Base-by-base conservation (phyloP, 2,888 invertebrate genomes). In the Volucella inanis region DNA sequence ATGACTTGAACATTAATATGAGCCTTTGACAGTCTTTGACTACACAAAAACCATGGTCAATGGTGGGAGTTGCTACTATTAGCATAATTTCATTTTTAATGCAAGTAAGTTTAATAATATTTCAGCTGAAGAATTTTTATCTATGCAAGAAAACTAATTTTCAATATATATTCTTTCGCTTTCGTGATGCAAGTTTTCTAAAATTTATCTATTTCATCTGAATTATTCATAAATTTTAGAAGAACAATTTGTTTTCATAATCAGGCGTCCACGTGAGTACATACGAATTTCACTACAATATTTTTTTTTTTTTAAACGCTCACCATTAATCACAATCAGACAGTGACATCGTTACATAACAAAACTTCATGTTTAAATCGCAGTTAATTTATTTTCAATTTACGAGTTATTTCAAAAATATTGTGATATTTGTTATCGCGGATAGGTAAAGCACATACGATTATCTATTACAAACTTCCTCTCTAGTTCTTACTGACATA, bases 181-280 rank as follows among this genome's bases (percentile, higher is more conserved):
- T 31, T 9, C 6, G 8, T 8, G 22, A 54, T 54, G 31, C 54
- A 54, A 54, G 54, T 54, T 54, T 8, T 31, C n/a, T 1, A 54
- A 54, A 15, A 12, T 54, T 54, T 8, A 31, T 54, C 54, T 31
- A 54, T 22, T 8, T 2, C 54, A n/a, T 31, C n/a, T 54, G 54
- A 54, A 54, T 54, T 31, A 54, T 54, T 54, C 54, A 54, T 54
- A 54, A 31, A 47, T 38, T 55, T 43, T 50, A 15, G 3, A 41
- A 74, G 62, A 41, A 61, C 68, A 49, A 80, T 68, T 68, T 80
- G 50, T 55, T 80, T 68, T 39, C 47, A 67, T 55, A 82, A 76
- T 61, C 57, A 54, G 59, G 54, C 54, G 31, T 14, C 52, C 61
- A 18, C 12, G 43, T 41, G 57, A 14, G 31, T 31, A 31, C 31